Evolutionary conservation across 2,113 vertebrate genomes (phyloP).

Genomic region (Sylvilagus bachmani): DNA sequence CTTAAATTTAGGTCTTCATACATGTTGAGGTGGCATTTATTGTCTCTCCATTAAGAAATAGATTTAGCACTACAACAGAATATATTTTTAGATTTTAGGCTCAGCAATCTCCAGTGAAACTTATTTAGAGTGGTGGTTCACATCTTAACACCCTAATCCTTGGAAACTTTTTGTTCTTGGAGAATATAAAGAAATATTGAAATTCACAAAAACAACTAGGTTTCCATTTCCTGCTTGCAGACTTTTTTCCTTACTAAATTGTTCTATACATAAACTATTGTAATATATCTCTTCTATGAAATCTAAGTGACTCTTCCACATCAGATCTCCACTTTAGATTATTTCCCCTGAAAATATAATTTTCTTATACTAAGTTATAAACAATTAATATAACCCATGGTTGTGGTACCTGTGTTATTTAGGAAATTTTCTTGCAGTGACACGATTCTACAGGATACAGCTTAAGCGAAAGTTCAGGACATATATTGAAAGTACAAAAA

Average conservation of each 20-base stretch:
- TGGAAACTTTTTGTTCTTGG: neutral
- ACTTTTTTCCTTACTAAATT: constrained; percentile 14
- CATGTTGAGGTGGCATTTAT: too few species aligned
- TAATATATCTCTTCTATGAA: neutral
- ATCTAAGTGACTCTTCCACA: neutral
- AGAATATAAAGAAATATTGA: constrained; percentile 31
- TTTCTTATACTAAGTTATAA: constrained; percentile 29
- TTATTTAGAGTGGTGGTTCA: neutral
- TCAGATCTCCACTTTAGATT: constrained; percentile 34
- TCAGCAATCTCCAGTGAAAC: neutral
- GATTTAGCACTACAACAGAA: neutral
- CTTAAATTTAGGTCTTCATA: too few species aligned
- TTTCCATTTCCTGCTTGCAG: neutral
- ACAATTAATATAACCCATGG: neutral
- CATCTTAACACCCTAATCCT: neutral
- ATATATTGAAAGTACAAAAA: neutral
- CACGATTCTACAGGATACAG: neutral
- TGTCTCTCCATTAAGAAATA: constrained; percentile 21
- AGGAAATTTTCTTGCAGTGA: constrained; percentile 11
- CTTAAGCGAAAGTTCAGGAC: neutral
- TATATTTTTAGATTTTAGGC: constrained; percentile 2
- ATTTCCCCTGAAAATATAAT: neutral
- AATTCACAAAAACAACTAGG: neutral
- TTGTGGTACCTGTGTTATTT: constrained; percentile 16
- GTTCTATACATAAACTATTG: neutral